Percentiles rank a stretch among this genome's conserved stretches.
Conservation (phyloP, 2,797 vertebrate genomes). For the Ispidina lecontei region DNA sequence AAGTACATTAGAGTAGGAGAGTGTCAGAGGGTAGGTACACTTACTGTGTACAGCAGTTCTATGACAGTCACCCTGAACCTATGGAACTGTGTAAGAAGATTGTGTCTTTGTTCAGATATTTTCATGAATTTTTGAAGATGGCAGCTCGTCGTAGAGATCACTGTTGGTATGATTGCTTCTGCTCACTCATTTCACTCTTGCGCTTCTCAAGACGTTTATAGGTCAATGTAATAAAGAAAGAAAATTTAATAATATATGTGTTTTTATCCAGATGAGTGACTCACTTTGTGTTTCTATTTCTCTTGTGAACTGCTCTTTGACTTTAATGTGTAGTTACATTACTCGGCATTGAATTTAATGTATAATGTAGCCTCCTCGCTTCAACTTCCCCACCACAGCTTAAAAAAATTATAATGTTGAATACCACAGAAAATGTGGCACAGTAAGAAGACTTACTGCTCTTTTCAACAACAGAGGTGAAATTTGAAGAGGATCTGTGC, state of each 20-base stretch:
- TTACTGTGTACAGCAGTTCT: not conserved
- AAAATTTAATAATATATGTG: conserved; percentile 69
- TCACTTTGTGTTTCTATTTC: conserved; percentile 67
- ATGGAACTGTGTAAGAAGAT: not conserved
- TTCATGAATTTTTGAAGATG: conserved; percentile 63
- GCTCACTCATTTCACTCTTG: conserved; percentile 55
- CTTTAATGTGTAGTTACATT: conserved; percentile 62
- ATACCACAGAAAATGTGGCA: conserved; percentile 37
- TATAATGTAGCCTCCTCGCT: conserved; percentile 40
- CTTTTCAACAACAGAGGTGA: conserved; percentile 30
- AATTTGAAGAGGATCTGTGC: conserved; percentile 9
- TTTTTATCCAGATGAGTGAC: conserved; percentile 68
- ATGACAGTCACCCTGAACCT: not conserved
- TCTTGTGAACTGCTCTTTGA: conserved; percentile 66
- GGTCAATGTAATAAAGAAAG: conserved; percentile 67
- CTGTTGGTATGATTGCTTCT: conserved; percentile 40
- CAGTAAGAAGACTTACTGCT: not conserved
- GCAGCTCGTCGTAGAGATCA: not conserved
- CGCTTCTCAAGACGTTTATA: conserved; percentile 50
- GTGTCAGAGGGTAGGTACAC: not conserved
- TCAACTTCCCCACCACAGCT: conserved; percentile 31
- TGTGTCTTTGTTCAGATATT: conserved; percentile 44
- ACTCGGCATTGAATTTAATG: conserved; percentile 52
- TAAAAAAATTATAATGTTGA: conserved; percentile 50
- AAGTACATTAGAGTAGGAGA: not conserved